Percentiles rank a stretch among this genome's conserved stretches.
phyloP scores from a whole-genome alignment of 1,140 invertebrate genomes.

The Microplitis mediator region DNA sequence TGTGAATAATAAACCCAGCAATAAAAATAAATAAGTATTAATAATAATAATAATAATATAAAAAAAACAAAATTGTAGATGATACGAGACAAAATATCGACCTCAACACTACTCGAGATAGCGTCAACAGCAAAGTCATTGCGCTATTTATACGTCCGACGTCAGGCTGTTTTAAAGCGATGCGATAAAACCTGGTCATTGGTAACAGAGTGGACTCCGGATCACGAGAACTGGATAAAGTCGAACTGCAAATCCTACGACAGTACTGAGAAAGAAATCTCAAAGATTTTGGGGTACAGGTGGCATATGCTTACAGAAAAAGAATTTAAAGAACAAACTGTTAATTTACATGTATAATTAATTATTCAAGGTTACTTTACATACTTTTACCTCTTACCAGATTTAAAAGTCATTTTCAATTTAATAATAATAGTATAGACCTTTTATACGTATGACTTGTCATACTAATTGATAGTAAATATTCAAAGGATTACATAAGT shows the following conservation, averaged over 20 bases:
- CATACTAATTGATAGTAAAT: no score
- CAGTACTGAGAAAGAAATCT: conserved; percentile 71
- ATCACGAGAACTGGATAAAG: conserved; percentile 73
- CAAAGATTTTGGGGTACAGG: conserved; percentile 68
- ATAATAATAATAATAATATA: neutral
- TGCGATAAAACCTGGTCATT: conserved; percentile 70
- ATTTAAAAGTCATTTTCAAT: neutral
- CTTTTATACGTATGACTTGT: no score
- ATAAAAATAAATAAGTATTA: no score
- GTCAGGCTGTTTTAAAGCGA: conserved; percentile 74
- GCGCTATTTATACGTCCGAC: conserved; percentile 70
- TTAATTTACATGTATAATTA: conserved; percentile 44
- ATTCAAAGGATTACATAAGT: no score
- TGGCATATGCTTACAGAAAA: conserved; percentile 79
- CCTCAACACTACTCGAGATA: conserved; percentile 77
- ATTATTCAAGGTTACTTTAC: conserved; percentile 11
- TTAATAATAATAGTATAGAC: neutral
- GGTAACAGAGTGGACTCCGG: conserved; percentile 70
- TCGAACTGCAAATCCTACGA: conserved; percentile 69
- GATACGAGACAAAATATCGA: conserved; percentile 80
- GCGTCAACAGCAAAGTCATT: conserved; percentile 71
- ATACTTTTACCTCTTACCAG: neutral
- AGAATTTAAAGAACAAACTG: conserved; percentile 66
- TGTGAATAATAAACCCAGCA: no score
- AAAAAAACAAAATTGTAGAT: conserved; percentile 60